Percentiles rank a stretch among this genome's conserved stretches.
Conservation (phyloP, 2,113 vertebrate genomes). For the Platycercus adscitus region DNA sequence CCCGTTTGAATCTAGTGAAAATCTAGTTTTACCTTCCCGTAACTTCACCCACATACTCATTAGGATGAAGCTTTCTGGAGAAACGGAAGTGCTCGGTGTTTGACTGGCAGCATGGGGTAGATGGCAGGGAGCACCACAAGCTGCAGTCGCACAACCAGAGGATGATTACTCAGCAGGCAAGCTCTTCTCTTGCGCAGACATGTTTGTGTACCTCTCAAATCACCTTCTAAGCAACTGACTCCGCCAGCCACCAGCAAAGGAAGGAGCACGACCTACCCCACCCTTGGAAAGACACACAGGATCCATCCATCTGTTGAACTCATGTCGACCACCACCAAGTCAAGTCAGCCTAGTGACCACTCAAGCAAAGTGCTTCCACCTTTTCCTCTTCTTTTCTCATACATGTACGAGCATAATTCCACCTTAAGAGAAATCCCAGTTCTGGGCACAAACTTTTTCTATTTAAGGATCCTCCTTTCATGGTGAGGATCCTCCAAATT, state of each 20-base stretch:
- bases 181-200: not conserved
- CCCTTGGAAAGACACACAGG: not conserved
- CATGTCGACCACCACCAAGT: not conserved
- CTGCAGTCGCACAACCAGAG: accelerated
- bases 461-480: constrained; percentile 27
- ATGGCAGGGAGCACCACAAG: accelerated
- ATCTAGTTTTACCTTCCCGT: not conserved
- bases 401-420: accelerated
- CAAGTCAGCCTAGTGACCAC: not conserved
- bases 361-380: not conserved
- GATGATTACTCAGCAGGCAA: not conserved
- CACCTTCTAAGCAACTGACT: not conserved
- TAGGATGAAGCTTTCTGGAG: not conserved
- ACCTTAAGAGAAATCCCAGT: constrained; percentile 25
- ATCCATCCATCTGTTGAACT: not conserved
- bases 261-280: not conserved
- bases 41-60: not conserved
- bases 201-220: not conserved
- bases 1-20: not conserved
- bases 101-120: not conserved
- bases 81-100: not conserved
- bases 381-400: not conserved
- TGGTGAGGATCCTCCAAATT: constrained; percentile 62
- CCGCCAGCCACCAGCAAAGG: not conserved
- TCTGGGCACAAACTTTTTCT: not conserved